These are phyloP conservation scores for Propithecus deckenii DNA, from an alignment of 2,797 vertebrate species.

Conservation along the genomic window DNA sequence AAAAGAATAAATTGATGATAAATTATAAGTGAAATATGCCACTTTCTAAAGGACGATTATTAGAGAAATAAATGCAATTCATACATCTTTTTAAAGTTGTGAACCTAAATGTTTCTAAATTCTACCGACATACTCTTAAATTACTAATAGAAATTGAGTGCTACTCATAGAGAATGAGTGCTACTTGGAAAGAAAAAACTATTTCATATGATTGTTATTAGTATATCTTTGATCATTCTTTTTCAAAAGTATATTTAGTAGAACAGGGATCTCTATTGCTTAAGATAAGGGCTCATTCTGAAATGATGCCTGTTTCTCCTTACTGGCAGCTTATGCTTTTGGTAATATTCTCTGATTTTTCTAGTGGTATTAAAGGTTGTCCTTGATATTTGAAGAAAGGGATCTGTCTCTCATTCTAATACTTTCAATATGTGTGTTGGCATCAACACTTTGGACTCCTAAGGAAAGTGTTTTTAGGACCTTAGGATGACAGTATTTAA, in stretches of 20 bases:
- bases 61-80: neutral
- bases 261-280: neutral
- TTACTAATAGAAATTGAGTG: neutral
- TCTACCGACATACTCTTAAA: neutral
- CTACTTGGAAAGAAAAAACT: neutral
- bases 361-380: constrained; percentile 64
- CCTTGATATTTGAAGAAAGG: constrained; percentile 58
- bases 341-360: constrained; percentile 58
- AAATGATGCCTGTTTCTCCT: constrained; percentile 63
- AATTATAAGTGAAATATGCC: neutral
- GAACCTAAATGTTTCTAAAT: neutral
- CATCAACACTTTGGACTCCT: neutral
- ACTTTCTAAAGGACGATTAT: neutral
- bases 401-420: constrained; percentile 42
- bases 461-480: constrained; percentile 38
- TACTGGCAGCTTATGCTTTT: constrained; percentile 38
- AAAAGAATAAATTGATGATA: neutral
- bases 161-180: neutral
- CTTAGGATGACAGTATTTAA: neutral
- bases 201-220: neutral
- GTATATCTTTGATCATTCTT: neutral
- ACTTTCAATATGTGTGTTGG: neutral
- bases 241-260: neutral
- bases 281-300: constrained; percentile 48
- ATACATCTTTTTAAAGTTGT: neutral